Evolutionary conservation across 2,888 invertebrate species (phyloP), one percentile per base, ranked within the genome.

Genomic region (Ptycholaimellus sp.): DNA sequence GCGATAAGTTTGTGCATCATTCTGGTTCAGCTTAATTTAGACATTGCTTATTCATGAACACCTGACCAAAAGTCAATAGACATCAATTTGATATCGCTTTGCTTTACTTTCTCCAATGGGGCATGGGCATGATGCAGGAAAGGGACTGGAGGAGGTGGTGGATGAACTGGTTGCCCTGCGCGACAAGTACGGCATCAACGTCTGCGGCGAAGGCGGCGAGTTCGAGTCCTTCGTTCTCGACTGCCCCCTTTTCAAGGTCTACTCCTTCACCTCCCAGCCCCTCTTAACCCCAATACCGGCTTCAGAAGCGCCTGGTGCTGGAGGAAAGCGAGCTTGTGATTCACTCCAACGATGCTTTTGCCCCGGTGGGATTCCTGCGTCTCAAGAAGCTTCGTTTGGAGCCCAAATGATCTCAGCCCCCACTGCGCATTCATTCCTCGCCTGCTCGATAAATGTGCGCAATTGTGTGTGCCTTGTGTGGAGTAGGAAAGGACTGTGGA

Each of bases 191-290:
- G 85, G 83, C 36, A 67, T 85, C 44, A 82, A 85, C 65, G 73
- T 87, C 30, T 90, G 87, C 63, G 96, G 96, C 17, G 96, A 99
- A 66, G 96, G 96, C 33, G 96, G 96, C 36, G 96, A 99, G 63
- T 96, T 87, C 59, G 96, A 96, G 66, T 83, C 90, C 22, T 79
- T 96, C 59, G 87, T 87, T 6, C 66, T 90, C 42, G 87, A 96
- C 67, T 93, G 93, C 62, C 90, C 93, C 5, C 67, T 96, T 42
- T 93, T 87, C 65, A 74, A 72, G 58, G 6, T 11, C 18, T 28
- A 13, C 18, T 40, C 27, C 21, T 39, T 28, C 19, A 35, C 20
- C 11, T 13, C 37, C 19, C 37, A 16, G 13, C 13, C 21, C 30
- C 5, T 5, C n/a, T 23, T 38, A n/a, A 38, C 14, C 18, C 7